Evolutionary conservation across 2,113 vertebrate species (phyloP).

Genomic region (Oostethus manadensis): DNA sequence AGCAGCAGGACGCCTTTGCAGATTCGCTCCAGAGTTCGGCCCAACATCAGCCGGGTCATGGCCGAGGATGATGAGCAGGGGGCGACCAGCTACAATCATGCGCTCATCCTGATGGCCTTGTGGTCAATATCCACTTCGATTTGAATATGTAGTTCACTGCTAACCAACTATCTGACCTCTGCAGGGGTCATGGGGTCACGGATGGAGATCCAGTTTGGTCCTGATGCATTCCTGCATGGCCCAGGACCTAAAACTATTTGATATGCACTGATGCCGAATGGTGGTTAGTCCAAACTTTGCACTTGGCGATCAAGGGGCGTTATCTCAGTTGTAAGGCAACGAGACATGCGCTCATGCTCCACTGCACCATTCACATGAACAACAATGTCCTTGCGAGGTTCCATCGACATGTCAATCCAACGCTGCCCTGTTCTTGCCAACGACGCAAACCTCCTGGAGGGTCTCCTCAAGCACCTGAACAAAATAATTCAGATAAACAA

Average conservation of each 20-base stretch:
- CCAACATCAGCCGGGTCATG: conserved; percentile 99
- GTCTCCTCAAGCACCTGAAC: conserved; percentile 37
- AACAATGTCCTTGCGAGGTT: conserved; percentile 4
- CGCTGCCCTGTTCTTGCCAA: background rate
- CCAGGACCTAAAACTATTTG: conserved; percentile 14
- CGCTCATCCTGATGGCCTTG: conserved; percentile 21
- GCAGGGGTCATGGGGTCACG: conserved; percentile 43
- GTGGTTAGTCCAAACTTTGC: background rate
- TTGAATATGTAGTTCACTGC: conserved; percentile 29
- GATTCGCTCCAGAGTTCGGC: conserved; percentile 96
- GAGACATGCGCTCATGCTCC: conserved; percentile 14
- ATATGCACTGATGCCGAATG: background rate
- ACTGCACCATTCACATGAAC: background rate
- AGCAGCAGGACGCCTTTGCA: conserved; percentile 97
- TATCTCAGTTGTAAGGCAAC: conserved; percentile 22
- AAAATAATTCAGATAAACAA: conserved; percentile 10
- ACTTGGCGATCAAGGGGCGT: background rate
- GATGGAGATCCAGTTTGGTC: conserved; percentile 8
- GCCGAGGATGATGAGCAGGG: conserved; percentile 68
- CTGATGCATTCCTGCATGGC: conserved; percentile 39
- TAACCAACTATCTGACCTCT: conserved; percentile 17
- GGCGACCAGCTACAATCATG: conserved; percentile 44
- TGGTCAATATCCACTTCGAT: conserved; percentile 13
- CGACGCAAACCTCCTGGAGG: background rate
- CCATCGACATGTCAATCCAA: background rate